Conservation (phyloP, 2,888 invertebrate species). For the Nowickia ferox region DNA sequence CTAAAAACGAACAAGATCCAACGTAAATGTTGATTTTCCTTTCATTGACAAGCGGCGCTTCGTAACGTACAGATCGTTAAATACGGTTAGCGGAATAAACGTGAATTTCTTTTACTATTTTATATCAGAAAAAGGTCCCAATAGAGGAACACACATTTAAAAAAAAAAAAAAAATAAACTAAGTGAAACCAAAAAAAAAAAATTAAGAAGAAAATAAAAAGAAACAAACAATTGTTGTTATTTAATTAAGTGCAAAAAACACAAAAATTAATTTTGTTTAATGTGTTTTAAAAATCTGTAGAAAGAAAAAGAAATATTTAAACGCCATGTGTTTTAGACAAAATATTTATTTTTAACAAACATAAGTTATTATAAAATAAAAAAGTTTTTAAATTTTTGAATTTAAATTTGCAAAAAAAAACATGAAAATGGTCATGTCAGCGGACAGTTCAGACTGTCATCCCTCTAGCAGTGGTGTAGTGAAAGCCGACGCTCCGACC, state of each 20-base stretch:
- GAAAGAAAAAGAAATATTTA: not conserved
- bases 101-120: conserved; percentile 26
- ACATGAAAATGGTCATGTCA: conserved; percentile 83
- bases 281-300: not conserved
- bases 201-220: conserved; percentile 14
- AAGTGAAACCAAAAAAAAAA: conserved; percentile 6
- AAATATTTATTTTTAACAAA: not conserved
- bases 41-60: conserved; percentile 82
- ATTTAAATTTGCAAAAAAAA: conserved; percentile 42
- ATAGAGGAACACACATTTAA: conserved; percentile 10
- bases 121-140: conserved; percentile 30
- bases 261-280: not conserved
- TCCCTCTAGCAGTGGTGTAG: conserved; percentile 78
- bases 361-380: conserved; percentile 59
- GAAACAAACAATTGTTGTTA: not conserved
- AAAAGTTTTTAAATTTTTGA: conserved; percentile 5
- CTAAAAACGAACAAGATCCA: conserved; percentile 81
- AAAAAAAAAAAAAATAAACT: conserved; percentile 20
- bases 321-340: not conserved
- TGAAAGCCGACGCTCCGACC: conserved; percentile 61
- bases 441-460: conserved; percentile 83
- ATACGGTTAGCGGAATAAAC: conserved; percentile 60
- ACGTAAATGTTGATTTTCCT: conserved; percentile 82
- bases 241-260: not conserved
- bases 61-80: conserved; percentile 81